Evolutionary conservation across 2,113 vertebrate genomes (phyloP).

Genomic region (Sakesphorus luctuosus): DNA sequence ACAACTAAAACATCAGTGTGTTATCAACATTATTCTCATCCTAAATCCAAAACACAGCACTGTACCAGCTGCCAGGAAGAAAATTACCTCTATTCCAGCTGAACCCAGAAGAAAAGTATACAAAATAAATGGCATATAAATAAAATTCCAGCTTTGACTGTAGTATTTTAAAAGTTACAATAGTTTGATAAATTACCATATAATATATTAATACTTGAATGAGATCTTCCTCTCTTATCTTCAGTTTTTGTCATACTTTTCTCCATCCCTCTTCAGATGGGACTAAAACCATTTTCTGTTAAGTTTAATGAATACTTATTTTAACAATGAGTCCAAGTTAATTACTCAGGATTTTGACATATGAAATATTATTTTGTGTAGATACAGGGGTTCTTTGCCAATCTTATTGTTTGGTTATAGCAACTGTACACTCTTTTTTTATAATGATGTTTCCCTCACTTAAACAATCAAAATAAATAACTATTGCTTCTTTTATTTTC

Average conservation of each 20-base stretch:
- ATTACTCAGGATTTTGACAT: not conserved
- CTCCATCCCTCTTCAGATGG: not conserved
- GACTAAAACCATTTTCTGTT: not conserved
- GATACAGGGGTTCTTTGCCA: not conserved
- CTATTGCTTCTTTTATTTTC: constrained; percentile 34
- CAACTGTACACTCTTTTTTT: not conserved
- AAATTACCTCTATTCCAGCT: not conserved
- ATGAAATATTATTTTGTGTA: not conserved
- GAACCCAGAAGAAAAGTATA: not conserved
- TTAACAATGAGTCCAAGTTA: constrained; percentile 2
- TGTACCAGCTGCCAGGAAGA: not conserved
- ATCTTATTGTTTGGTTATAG: not conserved
- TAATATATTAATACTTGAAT: not conserved
- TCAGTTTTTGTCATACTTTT: constrained; percentile 19
- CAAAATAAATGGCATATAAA: not conserved
- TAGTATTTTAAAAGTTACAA: not conserved
- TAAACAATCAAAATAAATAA: constrained; percentile 22
- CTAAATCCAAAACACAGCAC: not conserved
- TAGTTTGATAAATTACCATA: not conserved
- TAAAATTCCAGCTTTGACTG: not conserved
- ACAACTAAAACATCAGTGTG: not conserved
- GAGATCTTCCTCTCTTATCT: not conserved
- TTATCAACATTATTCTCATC: not conserved
- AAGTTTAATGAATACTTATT: not conserved
- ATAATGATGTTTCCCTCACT: not conserved